Conservation (phyloP, 2,888 invertebrate genomes). For the Zhuqinia jingwanae region DNA sequence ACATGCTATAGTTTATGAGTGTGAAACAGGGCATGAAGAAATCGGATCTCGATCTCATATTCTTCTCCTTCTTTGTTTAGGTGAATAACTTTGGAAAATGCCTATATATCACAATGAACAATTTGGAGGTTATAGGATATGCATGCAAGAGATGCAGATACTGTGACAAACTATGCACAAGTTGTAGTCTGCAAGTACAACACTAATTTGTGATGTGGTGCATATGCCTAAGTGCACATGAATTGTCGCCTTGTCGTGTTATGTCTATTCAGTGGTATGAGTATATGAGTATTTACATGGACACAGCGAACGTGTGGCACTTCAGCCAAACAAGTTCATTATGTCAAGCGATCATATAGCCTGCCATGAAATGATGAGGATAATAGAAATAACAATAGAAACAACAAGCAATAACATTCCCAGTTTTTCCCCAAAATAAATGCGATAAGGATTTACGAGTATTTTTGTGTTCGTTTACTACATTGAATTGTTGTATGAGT, state of each 20-base stretch:
- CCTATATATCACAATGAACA: neutral
- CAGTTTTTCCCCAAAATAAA: neutral
- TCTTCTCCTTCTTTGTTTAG: conserved; percentile 17
- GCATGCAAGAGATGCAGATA: too few relatives aligned
- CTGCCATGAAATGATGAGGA: conserved; percentile 1
- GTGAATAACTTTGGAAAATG: neutral
- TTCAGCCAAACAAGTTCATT: conserved; percentile 27
- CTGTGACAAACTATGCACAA: too few relatives aligned
- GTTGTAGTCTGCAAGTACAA: too few relatives aligned
- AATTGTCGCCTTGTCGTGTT: too few relatives aligned
- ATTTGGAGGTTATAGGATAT: neutral
- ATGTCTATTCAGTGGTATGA: too few relatives aligned
- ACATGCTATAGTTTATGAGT: conserved; percentile 15
- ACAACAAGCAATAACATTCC: neutral
- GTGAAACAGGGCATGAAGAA: conserved; percentile 64
- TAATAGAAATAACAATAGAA: conserved; percentile 13
- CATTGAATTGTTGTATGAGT: neutral
- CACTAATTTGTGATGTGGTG: too few relatives aligned
- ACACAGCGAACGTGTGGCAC: neutral
- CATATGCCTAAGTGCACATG: too few relatives aligned
- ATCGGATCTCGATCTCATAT: conserved; percentile 57
- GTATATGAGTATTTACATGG: too few relatives aligned
- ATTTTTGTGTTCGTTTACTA: neutral
- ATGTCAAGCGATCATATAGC: conserved; percentile 24
- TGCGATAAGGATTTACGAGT: neutral